Evolutionary conservation across 2,113 vertebrate genomes (phyloP), one percentile per base, ranked within the genome.

Genomic region (Sprattus sprattus): DNA sequence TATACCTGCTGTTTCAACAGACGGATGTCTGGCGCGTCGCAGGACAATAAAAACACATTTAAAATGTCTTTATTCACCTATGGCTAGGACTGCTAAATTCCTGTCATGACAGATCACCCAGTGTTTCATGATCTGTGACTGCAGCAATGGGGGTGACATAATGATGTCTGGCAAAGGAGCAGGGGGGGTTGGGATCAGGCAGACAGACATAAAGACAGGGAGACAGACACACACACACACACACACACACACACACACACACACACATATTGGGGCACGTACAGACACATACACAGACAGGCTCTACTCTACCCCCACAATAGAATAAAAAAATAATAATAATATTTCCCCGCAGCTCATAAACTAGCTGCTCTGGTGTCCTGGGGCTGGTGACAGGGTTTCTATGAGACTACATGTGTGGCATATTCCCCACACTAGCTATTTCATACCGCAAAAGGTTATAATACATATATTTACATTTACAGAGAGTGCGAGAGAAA

Each of bases 31-130:
- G 28, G 6, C 28, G 28, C 15, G 71, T 39, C 71, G 16, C 28
- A 32, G 15, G 28, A 39, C 39, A 39, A 78, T 39, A 78, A 11
- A 78, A 32, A 78, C 71, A 78, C 71, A 78, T 78, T 32, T 39
- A 39, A 78, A 78, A 78, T 78, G 71, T 78, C 71, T 78, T 18
- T 32, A 16, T 78, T 78, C 71, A 78, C 71, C 71, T 78, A 78
- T 78, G 71, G 71, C 71, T 78, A 78, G 71, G 11, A 16, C 71
- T 13, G 71, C 71, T 78, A 78, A 39, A 78, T 78, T 44, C 32
- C 71, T 39, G 28, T 78, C 71, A 39, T 78, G 71, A 78, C 28
- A 15, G 71, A 78, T 78, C 71, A 39, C 71, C 71, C 71, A 39
- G 25, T 78, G 71, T 16, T 39, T 78, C 71, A 78, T 78, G 28